Evolutionary conservation across 2,888 invertebrate species (phyloP), one percentile per base, ranked within the genome.

Genomic region (Sepioteuthis lessoniana): DNA sequence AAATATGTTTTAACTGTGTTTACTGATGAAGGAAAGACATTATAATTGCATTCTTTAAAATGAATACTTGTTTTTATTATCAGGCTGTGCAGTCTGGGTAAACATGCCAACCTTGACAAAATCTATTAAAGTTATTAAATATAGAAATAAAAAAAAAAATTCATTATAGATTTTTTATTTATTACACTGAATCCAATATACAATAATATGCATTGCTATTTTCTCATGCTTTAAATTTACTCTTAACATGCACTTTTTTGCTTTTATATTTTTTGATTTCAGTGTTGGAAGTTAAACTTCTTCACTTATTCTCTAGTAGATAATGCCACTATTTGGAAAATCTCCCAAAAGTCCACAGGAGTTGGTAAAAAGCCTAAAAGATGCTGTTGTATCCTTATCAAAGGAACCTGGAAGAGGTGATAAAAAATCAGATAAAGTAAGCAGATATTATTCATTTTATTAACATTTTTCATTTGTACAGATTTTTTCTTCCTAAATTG

Each of bases 271-370:
- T 92, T 91, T 37, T 91, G 91, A 10, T 91, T 92, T 47, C 92
- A 92, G 92, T 92, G 47, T 92, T 92, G 92, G 37, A 92, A 47
- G 47, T 92, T 92, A n/a, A 16, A 92, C n/a, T 46, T 42, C 42
- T n/a, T 46, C 47, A 42, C 94, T 76, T 76, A 76, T 93, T 60
- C 37, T 47, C 92, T 90, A 94, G 90, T 94, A 93, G 92, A 91
- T 90, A 94, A 97, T 97, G 97, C 97, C 97, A 91, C 95, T 99
- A 97, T 99, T 99, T 98, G 99, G 99, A 97, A 99, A 99, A 98
- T 99, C 99, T 97, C 99, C 99, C 98, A 99, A 99, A 98, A 99
- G 98, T 97, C 99, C 99, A 96, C 98, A 99, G 97, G 99, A 99
- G 98, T 98, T 99, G 97, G 99, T 99, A 95, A 99, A 98, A 97